Conservation (phyloP, 2,888 invertebrate species). For the Lepidonotus clava region DNA sequence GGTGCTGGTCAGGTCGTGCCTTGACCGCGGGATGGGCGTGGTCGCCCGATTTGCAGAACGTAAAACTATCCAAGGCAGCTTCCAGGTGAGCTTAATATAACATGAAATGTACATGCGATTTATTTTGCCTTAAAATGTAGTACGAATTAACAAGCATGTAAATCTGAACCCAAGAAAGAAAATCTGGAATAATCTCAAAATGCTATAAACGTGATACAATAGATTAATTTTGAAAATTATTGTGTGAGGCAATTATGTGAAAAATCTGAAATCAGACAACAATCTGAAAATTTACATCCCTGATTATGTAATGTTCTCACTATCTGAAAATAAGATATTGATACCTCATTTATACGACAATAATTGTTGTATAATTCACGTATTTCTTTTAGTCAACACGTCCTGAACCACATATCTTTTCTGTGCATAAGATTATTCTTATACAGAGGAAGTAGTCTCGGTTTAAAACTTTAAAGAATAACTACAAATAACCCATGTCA, state of each 20-base stretch:
- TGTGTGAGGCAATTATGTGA: neutral
- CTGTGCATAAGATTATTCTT: neutral
- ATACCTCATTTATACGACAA: neutral
- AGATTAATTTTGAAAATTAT: neutral
- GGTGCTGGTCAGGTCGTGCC: conserved; percentile 32
- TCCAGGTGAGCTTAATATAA: neutral
- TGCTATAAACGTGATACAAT: neutral
- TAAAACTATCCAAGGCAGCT: neutral
- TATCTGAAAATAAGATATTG: neutral
- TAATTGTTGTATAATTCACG: neutral
- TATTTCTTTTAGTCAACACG: too few relatives aligned
- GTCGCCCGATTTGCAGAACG: conserved; percentile 30
- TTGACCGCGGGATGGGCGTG: conserved; percentile 30
- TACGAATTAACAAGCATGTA: neutral
- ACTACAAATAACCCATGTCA: neutral
- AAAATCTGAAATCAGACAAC: too few relatives aligned
- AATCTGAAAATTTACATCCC: neutral
- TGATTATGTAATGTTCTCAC: neutral
- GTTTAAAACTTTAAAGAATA: neutral
- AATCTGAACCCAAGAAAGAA: neutral
- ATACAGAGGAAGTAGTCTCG: neutral
- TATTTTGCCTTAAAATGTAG: neutral
- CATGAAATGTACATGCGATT: neutral
- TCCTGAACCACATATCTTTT: too few relatives aligned
- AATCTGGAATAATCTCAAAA: neutral